Percentiles rank a stretch among this genome's conserved stretches.
These are phyloP conservation scores for Standfussiana lucernea DNA, from an alignment of 2,888 invertebrate species.

Conservation along the genomic window DNA sequence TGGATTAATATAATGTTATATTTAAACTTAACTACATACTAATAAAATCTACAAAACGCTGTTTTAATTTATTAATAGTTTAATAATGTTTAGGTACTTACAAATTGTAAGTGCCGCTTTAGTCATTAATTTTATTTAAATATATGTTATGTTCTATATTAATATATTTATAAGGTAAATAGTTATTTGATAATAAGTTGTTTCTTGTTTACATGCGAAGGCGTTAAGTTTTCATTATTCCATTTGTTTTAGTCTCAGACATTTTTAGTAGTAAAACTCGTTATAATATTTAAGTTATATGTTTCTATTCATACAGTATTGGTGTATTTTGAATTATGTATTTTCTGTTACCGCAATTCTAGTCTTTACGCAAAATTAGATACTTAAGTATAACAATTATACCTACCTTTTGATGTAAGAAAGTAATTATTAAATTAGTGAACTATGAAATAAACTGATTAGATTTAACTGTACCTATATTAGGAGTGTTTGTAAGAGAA, in stretches of 20 bases:
- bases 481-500: conserved; percentile 55
- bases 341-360: conserved; percentile 30
- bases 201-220: neutral
- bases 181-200: neutral
- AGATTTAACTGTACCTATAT: conserved; percentile 52
- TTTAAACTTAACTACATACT: conserved; percentile 5
- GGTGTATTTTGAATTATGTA: conserved; percentile 16
- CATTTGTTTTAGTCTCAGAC: neutral
- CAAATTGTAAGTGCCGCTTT: neutral
- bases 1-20: conserved; percentile 33
- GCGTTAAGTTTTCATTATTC: conserved; percentile 1
- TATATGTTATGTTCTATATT: neutral
- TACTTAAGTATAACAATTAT: neutral
- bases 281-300: neutral
- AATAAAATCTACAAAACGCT: conserved; percentile 4
- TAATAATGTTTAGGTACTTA: conserved; percentile 6
- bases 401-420: conserved; percentile 40
- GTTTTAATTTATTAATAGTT: conserved; percentile 22
- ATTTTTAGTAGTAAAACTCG: neutral
- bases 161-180: neutral
- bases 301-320: neutral
- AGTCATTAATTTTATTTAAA: conserved; percentile 7
- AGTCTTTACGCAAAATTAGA: conserved; percentile 27
- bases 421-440: conserved; percentile 43
- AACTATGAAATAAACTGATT: conserved; percentile 64